Conservation (phyloP, 2,888 invertebrate species). For the Parapristionchus giblindavisi region DNA sequence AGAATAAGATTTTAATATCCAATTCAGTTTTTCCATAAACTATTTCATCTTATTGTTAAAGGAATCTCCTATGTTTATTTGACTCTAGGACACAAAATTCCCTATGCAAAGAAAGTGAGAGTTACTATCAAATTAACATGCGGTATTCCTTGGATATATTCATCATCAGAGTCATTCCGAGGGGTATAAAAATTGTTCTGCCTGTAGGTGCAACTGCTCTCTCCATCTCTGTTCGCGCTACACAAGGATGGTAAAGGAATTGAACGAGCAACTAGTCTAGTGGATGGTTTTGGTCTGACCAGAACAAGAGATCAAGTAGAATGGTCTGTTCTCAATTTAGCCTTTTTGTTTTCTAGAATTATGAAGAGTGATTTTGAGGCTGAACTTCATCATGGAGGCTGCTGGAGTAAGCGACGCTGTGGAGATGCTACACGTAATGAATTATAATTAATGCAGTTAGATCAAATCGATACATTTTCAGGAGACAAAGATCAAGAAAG, state of each 20-base stretch:
- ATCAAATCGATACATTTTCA: neutral
- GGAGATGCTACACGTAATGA: constrained; percentile 41
- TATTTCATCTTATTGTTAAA: too few species aligned
- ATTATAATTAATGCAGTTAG: neutral
- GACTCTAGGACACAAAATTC: neutral
- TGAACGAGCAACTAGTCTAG: constrained; percentile 40
- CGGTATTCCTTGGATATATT: too few species aligned
- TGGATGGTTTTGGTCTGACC: constrained; percentile 19
- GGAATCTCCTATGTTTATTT: too few species aligned
- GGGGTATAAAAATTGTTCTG: neutral
- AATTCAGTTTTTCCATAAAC: neutral
- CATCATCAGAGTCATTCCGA: neutral
- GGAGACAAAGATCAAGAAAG: constrained; percentile 37
- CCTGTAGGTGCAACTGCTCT: constrained; percentile 17
- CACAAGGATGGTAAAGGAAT: constrained; percentile 29
- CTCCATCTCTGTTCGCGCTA: constrained; percentile 36
- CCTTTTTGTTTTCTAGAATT: too few species aligned
- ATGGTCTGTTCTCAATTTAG: too few species aligned
- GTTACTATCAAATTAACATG: too few species aligned
- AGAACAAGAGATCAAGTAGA: constrained; percentile 56
- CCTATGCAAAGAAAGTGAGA: neutral
- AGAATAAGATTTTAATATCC: neutral
- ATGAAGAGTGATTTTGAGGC: constrained; percentile 40
- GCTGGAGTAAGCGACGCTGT: constrained; percentile 60
- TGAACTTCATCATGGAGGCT: constrained; percentile 66